Percentiles rank a stretch among this genome's conserved stretches.
Conservation (phyloP, 64 coral and sea anemone species). For the Porites lutea region DNA sequence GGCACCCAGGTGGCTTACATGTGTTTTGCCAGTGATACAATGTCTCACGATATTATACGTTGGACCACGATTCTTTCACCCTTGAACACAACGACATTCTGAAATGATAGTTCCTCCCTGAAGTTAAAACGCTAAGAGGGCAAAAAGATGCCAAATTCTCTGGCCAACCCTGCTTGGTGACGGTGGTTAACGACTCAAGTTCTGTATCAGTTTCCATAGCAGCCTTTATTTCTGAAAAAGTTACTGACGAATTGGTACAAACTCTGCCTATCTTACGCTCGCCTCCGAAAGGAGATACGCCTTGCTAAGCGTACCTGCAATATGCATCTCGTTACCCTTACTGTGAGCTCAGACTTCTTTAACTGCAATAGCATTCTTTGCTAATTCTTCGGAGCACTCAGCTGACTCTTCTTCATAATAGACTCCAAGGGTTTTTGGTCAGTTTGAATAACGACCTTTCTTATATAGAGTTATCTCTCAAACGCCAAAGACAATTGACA, state of each 20-base stretch:
- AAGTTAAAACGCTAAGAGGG: neutral
- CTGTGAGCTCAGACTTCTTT: conserved; percentile 31
- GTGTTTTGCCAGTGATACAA: conserved; percentile 12
- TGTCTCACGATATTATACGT: neutral
- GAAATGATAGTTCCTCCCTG: neutral
- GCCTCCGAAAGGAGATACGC: conserved; percentile 1
- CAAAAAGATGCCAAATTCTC: neutral
- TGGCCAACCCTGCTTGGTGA: neutral
- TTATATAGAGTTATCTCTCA: neutral
- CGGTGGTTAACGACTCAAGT: neutral
- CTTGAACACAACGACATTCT: neutral
- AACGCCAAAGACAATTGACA: conserved; percentile 26
- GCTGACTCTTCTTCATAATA: conserved; percentile 38
- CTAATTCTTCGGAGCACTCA: conserved; percentile 19
- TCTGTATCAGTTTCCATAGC: conserved; percentile 8
- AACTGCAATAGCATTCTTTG: conserved; percentile 33
- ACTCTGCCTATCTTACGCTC: neutral
- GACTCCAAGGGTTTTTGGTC: conserved; percentile 19
- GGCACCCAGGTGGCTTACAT: neutral
- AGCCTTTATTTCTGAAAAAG: neutral
- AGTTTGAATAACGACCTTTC: neutral
- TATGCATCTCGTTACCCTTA: neutral
- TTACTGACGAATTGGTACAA: conserved; percentile 7
- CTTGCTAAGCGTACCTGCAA: neutral
- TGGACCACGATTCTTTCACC: conserved; percentile 16